Conservation (phyloP, 1,140 invertebrate species). For the Magallana ariakensis region DNA sequence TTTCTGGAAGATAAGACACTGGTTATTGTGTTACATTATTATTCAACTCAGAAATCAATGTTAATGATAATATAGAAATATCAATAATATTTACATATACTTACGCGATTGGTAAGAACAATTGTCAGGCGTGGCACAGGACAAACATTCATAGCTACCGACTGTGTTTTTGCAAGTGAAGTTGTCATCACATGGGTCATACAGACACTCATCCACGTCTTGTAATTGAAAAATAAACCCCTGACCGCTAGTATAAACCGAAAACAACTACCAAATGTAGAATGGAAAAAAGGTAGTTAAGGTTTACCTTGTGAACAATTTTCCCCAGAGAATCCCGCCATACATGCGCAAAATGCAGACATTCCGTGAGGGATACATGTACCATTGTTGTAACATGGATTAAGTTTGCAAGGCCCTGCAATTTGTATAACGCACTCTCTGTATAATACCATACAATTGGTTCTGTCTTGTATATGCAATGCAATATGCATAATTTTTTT, state of each 20-base stretch:
- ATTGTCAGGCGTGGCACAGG: not conserved
- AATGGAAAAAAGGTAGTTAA: too few species aligned
- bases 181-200: not conserved
- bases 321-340: not conserved
- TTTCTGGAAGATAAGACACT: not conserved
- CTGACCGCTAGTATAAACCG: too few species aligned
- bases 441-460: not conserved
- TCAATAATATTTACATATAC: too few species aligned
- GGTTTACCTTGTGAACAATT: conserved; percentile 17
- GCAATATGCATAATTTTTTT: not conserved
- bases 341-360: not conserved
- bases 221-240: not conserved
- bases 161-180: not conserved
- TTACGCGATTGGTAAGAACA: not conserved
- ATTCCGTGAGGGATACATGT: not conserved
- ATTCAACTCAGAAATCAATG: too few species aligned
- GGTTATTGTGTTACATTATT: too few species aligned
- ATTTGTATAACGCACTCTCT: too few species aligned
- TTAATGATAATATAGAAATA: too few species aligned
- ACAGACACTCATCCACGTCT: not conserved
- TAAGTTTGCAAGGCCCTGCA: not conserved
- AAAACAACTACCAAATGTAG: too few species aligned
- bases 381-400: conserved; percentile 12
- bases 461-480: not conserved
- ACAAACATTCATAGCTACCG: not conserved